Evolutionary conservation across 2,113 vertebrate genomes (phyloP).

Genomic region (Bucco capensis): DNA sequence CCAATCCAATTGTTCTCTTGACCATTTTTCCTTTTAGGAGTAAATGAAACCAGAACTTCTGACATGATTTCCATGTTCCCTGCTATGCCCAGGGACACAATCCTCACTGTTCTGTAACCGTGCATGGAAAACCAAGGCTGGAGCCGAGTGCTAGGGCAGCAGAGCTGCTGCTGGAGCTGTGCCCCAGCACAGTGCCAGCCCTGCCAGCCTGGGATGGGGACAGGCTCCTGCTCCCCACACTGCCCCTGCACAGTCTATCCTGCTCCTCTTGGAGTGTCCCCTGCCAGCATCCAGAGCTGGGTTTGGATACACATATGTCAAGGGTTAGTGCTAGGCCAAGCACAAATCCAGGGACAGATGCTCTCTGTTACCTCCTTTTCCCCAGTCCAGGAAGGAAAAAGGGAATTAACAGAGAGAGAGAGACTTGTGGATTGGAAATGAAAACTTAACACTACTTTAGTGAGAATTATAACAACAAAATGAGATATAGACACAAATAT

Average conservation of each 20-base stretch:
- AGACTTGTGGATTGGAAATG: too few relatives aligned
- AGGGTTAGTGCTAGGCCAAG: too few relatives aligned
- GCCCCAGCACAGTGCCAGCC: not conserved
- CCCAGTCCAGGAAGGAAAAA: too few relatives aligned
- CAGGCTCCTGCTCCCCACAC: not conserved
- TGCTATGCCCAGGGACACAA: not conserved
- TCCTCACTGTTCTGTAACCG: not conserved
- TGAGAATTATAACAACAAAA: too few relatives aligned
- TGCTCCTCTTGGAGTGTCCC: not conserved
- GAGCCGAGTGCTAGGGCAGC: not conserved
- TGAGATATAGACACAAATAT: too few relatives aligned
- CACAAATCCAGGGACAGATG: too few relatives aligned
- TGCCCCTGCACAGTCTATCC: not conserved
- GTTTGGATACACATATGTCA: too few relatives aligned
- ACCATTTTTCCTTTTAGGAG: not conserved
- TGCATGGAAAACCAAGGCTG: not conserved
- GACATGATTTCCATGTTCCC: not conserved
- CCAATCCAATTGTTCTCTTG: not conserved
- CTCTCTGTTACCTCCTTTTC: too few relatives aligned
- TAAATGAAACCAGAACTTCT: slow-evolving; percentile 27
- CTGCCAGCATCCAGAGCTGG: too few relatives aligned
- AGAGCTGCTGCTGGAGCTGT: rapidly evolving
- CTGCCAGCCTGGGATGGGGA: rapidly evolving
- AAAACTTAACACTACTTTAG: too few relatives aligned
- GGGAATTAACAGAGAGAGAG: too few relatives aligned